Evolutionary conservation across 2,888 invertebrate genomes (phyloP), one percentile per base, ranked within the genome.

Genomic region (Pecten maximus): DNA sequence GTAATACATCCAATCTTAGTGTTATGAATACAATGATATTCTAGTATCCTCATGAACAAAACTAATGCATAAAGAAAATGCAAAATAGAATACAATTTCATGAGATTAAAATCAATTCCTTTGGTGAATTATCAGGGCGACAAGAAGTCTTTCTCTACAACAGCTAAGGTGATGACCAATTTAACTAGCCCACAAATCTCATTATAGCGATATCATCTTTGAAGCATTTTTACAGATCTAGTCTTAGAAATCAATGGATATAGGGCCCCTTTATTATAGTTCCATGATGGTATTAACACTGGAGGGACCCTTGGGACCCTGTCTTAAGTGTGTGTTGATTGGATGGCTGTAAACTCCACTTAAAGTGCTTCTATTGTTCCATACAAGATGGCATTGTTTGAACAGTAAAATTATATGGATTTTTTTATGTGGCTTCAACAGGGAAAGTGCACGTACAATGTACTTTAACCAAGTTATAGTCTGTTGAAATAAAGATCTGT

Each of bases 371-470:
- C 35, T 74, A 35, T 74, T 74, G 74, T 74, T 12, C 74, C 74
- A 28, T 16, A 74, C 74, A 74, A 74, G 74, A 74, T 74, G 35
- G 28, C 74, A 74, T 74, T 74, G 74, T 74, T 74, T 74, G 0
- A 74, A 28, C 74, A 74, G 74, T 74, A 74, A 74, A 74, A 74
- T 74, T 74, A 74, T 74, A 74, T 74, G 74, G 74, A 74, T 74
- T 74, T 74, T 74, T 74, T 74, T 74, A 74, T 74, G 28, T 28
- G 74, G 74, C 74, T 74, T 35, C 54, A 54, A 2, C 28, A 74
- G 35, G 74, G 35, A 28, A 8, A 74, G 15, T 12, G 74, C 15
- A 28, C 74, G n/a, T n/a, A n/a, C 44, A 44, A 74, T 74, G 74
- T 74, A 74, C 74, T 74, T 74, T 74, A 35, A 74, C 28, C 8